Evolutionary conservation across 1,140 invertebrate genomes (phyloP).

Genomic region (Calephelis nemesis): DNA sequence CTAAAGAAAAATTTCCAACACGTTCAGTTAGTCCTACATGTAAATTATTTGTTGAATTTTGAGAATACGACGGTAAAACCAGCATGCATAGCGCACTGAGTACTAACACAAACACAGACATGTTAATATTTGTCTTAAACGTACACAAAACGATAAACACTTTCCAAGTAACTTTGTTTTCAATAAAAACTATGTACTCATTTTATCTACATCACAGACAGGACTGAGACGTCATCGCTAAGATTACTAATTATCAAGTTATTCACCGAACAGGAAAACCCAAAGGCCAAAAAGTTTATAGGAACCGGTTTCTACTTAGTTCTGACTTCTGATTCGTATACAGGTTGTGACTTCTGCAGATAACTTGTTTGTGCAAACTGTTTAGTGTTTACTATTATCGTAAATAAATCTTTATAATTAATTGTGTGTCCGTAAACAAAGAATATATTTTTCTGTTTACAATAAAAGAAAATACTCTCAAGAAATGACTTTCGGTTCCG

Average conservation of each 20-base stretch:
- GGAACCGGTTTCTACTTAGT: not conserved
- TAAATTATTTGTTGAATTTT: constrained; percentile 21
- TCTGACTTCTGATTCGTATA: no score
- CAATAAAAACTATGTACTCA: constrained; percentile 1
- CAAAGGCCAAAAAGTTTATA: not conserved
- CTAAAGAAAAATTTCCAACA: constrained; percentile 71
- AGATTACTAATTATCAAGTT: constrained; percentile 4
- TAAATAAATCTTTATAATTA: no score
- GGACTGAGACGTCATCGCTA: constrained; percentile 19
- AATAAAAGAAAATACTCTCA: no score
- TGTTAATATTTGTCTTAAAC: not conserved
- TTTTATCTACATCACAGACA: constrained; percentile 19
- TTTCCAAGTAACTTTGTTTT: not conserved
- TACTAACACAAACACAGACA: constrained; percentile 7
- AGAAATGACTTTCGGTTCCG: no score
- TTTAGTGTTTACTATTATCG: no score
- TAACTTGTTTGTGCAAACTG: no score
- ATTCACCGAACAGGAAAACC: constrained; percentile 19
- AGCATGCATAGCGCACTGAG: not conserved
- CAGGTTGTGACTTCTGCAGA: no score
- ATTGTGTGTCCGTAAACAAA: no score
- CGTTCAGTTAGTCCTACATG: constrained; percentile 49
- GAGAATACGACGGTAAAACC: not conserved
- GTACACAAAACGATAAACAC: not conserved
- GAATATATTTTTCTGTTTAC: no score